phyloP scores from a whole-genome alignment of 2,113 vertebrate genomes.

The Chaetodon auriga region DNA sequence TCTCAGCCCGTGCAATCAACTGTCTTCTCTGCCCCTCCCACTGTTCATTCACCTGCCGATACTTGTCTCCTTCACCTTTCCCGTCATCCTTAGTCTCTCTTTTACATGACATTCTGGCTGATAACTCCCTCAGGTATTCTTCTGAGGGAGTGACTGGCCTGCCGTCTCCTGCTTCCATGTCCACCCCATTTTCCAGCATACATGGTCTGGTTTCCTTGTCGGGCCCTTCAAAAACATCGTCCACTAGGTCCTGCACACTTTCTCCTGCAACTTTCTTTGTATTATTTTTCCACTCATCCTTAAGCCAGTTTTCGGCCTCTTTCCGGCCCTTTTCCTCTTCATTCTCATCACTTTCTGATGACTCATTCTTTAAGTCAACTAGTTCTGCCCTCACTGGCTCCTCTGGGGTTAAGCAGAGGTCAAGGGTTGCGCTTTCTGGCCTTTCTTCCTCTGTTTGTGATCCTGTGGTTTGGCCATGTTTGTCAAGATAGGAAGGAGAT shows the following conservation, averaged over 20 bases:
- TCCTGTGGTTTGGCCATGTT: slow-evolving; percentile 9
- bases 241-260: slow-evolving; percentile 33
- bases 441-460: neutral
- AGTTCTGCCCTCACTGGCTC: slow-evolving; percentile 81
- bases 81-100: neutral
- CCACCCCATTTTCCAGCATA: slow-evolving; percentile 1
- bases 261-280: slow-evolving; percentile 14
- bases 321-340: slow-evolving; percentile 70
- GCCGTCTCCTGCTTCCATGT: neutral
- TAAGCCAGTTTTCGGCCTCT: slow-evolving; percentile 31
- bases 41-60: slow-evolving; percentile 63
- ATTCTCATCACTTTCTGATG: slow-evolving; percentile 86
- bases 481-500: slow-evolving; percentile 4
- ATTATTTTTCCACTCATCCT: slow-evolving; percentile 16
- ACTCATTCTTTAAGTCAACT: slow-evolving; percentile 84
- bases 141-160: neutral
- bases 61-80: slow-evolving; percentile 56
- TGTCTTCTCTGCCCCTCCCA: slow-evolving; percentile 61
- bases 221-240: slow-evolving; percentile 74
- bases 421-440: neutral
- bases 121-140: slow-evolving; percentile 43
- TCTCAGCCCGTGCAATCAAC: slow-evolving; percentile 10
- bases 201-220: slow-evolving; percentile 10
- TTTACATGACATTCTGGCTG: slow-evolving; percentile 7
- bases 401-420: slow-evolving; percentile 56